Base-by-base conservation (phyloP, 1,140 invertebrate genomes). In the Scaptomyza hsui region DNA sequence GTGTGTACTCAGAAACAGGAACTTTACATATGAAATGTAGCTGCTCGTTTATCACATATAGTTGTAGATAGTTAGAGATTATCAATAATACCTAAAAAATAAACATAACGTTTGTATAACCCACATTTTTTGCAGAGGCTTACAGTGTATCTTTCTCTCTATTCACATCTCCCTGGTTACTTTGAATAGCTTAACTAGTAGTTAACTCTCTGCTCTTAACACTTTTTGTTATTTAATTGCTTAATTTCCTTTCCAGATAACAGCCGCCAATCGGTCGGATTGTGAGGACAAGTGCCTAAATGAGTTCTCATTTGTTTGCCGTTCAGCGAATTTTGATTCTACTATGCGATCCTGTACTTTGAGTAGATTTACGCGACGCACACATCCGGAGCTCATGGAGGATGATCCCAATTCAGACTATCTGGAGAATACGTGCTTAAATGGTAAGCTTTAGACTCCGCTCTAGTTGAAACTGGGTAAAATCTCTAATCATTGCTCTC, bases 231-330 rank as follows among this genome's bases (percentile, higher is more conserved):
- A n/a, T n/a, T 15, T 45, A 37, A 47, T 51, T 65, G 18, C 3
- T n/a, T n/a, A 37, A 41, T 45, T 49, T 19, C 52, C 52, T 18
- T 44, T 19, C 5, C 51, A 89, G 85, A 93, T 95, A 29, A 95
- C 95, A 45, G 94, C 96, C 0, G 93, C 94, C 1, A 97, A 98
- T 91, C 93, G 96, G 53, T 97, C 95, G 2, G 96, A 97, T 78
- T 98, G 97, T 75, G 96, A 98, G 91, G 96, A 98, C 80, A 96
- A 96, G 78, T 98, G 97, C 89, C 91, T 98, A 41, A 97, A 96
- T 77, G 97, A 98, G 90, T 97, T 97, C 78, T 96, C 94, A 52
- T 97, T 97, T 76, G 95, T 97, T 1, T 98, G 97, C 82, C 94
- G 97, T 21, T 97, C 96, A 0, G 96, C 95, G 0, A 95, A 96